These are phyloP conservation scores for Apodemus agrarius DNA, from an alignment of 2,797 vertebrate species.

Conservation along the genomic window DNA sequence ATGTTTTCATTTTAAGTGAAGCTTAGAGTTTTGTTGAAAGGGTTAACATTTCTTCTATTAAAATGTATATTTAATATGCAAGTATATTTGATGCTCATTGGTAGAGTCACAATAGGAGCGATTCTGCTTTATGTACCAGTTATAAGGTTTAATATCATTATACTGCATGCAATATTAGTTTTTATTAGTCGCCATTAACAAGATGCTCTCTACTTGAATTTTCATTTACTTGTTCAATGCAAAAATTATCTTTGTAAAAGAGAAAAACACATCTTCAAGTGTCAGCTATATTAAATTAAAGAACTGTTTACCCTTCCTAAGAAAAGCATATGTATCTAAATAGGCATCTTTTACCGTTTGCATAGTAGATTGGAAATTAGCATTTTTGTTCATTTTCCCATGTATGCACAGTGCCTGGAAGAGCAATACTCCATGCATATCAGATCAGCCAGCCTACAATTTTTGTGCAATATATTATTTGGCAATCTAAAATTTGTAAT, in stretches of 20 bases:
- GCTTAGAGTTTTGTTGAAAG: constrained; percentile 49
- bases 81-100: constrained; percentile 86
- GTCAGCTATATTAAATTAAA: constrained; percentile 97
- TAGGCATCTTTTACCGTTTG: constrained; percentile 99
- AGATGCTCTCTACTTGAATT: constrained; percentile 89
- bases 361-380: constrained; percentile 99
- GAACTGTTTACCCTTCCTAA: constrained; percentile 95
- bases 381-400: constrained; percentile 99
- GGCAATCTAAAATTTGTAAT: constrained; percentile 99
- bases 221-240: constrained; percentile 89
- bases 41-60: constrained; percentile 80
- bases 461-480: constrained; percentile 99
- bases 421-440: constrained; percentile 99
- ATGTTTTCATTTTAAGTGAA: constrained; percentile 50
- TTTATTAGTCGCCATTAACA: constrained; percentile 91
- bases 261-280: constrained; percentile 90
- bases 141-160: constrained; percentile 91
- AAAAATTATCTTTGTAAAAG: constrained; percentile 88
- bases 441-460: constrained; percentile 99
- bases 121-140: constrained; percentile 90
- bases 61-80: constrained; percentile 84
- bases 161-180: constrained; percentile 91
- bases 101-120: constrained; percentile 88
- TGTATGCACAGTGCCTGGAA: constrained; percentile 99
- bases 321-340: constrained; percentile 99